Percentiles rank a stretch among this genome's conserved stretches.
Conservation (phyloP, 2,888 invertebrate genomes). For the Odontomyia ornata region DNA sequence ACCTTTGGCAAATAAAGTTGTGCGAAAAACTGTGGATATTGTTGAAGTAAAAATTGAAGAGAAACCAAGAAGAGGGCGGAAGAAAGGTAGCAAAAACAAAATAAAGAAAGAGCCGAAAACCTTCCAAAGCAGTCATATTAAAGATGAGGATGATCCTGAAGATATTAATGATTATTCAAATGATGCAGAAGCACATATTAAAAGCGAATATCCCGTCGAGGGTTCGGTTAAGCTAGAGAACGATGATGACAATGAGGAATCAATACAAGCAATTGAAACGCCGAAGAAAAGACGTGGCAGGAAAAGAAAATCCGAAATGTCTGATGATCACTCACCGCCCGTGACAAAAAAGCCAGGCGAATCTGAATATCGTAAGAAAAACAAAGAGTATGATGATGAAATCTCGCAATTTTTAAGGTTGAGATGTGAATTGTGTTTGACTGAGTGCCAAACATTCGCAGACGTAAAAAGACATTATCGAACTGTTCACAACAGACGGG, state of each 20-base stretch:
- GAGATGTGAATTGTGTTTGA: conserved; percentile 59
- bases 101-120: not conserved
- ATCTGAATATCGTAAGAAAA: conserved; percentile 44
- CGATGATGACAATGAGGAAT: not conserved
- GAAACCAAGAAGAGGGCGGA: conserved; percentile 12
- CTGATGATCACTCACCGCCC: not conserved
- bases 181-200: not conserved
- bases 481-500: conserved; percentile 57
- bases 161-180: not conserved
- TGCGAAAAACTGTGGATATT: not conserved
- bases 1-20: conserved; percentile 28
- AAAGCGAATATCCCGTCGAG: not conserved
- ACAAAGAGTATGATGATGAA: conserved; percentile 58
- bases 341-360: not conserved
- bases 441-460: conserved; percentile 56
- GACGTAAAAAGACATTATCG: conserved; percentile 60
- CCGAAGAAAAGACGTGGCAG: conserved; percentile 26
- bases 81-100: conserved; percentile 34
- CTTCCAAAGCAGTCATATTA: not conserved
- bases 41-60: not conserved
- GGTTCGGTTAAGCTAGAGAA: not conserved
- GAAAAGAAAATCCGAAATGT: conserved; percentile 18
- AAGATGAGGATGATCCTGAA: not conserved
- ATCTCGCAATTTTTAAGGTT: conserved; percentile 60
- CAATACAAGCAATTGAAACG: not conserved